A percentile compares a stretch with the other conserved stretches of the same genome.
Conservation (phyloP, 2,797 vertebrate species). For the Columba guinea region DNA sequence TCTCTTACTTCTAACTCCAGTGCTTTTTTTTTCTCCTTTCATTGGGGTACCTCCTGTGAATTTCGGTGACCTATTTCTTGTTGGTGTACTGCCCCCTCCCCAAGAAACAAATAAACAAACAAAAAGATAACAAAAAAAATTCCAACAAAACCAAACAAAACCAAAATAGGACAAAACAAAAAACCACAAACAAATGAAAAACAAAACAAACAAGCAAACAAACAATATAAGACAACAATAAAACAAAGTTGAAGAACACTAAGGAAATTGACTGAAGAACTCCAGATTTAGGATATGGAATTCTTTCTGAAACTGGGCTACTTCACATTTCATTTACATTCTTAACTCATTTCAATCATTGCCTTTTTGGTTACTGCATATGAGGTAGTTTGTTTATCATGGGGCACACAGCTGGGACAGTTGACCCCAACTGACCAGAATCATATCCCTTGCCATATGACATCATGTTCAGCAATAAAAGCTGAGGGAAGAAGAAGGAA, state of each 20-base stretch:
- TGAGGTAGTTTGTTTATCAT: neutral
- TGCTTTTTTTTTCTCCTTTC: neutral
- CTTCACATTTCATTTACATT: neutral
- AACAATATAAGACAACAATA: fast-evolving
- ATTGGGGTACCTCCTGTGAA: neutral
- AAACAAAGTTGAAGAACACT: neutral
- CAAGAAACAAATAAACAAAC: no score
- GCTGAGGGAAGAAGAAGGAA: no score
- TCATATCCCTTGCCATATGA: no score
- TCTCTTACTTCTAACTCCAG: neutral
- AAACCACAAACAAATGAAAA: no score
- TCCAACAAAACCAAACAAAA: no score
- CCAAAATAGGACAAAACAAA: no score
- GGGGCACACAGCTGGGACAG: no score
- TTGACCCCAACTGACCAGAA: no score
- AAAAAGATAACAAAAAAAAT: fast-evolving
- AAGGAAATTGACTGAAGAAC: neutral
- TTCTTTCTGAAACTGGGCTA: neutral
- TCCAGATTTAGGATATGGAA: neutral
- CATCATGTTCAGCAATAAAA: no score
- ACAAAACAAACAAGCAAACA: no score
- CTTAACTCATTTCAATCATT: neutral
- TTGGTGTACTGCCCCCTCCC: neutral
- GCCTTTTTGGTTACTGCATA: neutral
- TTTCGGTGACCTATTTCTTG: neutral